A percentile compares a stretch with the other conserved stretches of the same genome.
Conservation (phyloP, 2,113 vertebrate species). For the Mobula hypostoma region DNA sequence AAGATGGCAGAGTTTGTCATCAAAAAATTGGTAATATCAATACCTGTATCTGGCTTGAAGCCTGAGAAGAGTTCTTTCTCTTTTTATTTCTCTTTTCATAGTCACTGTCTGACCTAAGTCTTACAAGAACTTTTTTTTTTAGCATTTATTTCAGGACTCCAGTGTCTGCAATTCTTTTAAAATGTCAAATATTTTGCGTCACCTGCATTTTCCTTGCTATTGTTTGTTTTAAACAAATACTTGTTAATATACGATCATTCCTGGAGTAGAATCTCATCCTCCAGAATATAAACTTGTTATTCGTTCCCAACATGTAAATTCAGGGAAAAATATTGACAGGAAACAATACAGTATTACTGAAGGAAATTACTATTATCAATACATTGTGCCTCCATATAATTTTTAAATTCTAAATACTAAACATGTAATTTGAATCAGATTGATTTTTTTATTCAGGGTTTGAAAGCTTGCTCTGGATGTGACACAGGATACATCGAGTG, state of each 20-base stretch:
- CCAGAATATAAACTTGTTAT: not conserved
- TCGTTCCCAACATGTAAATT: not conserved
- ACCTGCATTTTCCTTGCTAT: no score
- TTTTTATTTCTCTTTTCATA: no score
- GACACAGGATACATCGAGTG: not conserved
- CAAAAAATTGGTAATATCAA: no score
- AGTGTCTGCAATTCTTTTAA: no score
- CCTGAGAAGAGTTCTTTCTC: no score
- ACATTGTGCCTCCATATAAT: not conserved
- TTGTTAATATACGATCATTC: not conserved
- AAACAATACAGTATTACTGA: not conserved
- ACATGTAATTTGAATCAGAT: not conserved
- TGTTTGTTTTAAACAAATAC: no score
- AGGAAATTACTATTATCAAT: not conserved
- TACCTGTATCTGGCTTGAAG: no score
- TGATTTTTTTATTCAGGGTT: not conserved
- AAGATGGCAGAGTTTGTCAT: no score
- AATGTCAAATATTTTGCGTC: no score
- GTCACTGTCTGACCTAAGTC: no score
- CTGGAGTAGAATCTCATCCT: not conserved
- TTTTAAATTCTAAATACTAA: not conserved
- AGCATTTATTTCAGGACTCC: no score
- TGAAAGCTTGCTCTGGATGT: not conserved
- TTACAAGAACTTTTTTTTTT: no score
- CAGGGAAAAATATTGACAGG: not conserved